These are phyloP conservation scores for Neosalanx taihuensis DNA, from an alignment of 2,797 vertebrate species.

Conservation along the genomic window DNA sequence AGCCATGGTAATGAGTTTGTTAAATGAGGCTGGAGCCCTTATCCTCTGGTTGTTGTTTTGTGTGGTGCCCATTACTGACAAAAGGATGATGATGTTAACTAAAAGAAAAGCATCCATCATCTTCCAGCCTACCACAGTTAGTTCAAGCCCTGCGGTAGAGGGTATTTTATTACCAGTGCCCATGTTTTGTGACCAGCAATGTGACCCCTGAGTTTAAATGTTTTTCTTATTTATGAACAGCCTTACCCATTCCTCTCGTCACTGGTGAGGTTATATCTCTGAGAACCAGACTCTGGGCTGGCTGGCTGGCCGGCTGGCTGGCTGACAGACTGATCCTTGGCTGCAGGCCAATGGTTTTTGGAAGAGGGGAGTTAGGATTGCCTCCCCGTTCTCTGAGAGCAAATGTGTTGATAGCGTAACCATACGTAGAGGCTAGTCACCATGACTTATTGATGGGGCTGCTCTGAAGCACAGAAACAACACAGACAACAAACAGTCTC, in stretches of 20 bases:
- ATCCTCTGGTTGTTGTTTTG: slow-evolving; percentile 18
- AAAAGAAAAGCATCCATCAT: slow-evolving; percentile 19
- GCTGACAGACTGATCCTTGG: neutral
- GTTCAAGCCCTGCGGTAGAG: too few species aligned
- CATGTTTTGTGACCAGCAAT: slow-evolving; percentile 1
- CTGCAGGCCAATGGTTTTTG: neutral
- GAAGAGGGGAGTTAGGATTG: neutral
- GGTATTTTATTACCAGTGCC: too few species aligned
- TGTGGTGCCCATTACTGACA: slow-evolving; percentile 34
- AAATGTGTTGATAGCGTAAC: neutral
- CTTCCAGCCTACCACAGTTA: neutral
- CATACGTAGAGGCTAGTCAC: neutral
- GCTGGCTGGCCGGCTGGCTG: slow-evolving; percentile 12
- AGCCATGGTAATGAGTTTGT: slow-evolving; percentile 40
- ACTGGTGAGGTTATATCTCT: slow-evolving; percentile 23
- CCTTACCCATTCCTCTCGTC: slow-evolving; percentile 22
- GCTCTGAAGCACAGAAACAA: slow-evolving; percentile 10
- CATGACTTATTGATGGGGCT: slow-evolving; percentile 56
- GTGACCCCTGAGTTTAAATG: slow-evolving; percentile 43
- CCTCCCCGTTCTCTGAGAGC: neutral
- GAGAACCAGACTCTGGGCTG: slow-evolving; percentile 25
- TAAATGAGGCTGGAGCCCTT: slow-evolving; percentile 40
- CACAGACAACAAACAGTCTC: neutral
- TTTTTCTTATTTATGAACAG: slow-evolving; percentile 53
- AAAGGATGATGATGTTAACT: slow-evolving; percentile 40